phyloP scores from a whole-genome alignment of 2,888 invertebrate species.

The Colostygia pectinataria region DNA sequence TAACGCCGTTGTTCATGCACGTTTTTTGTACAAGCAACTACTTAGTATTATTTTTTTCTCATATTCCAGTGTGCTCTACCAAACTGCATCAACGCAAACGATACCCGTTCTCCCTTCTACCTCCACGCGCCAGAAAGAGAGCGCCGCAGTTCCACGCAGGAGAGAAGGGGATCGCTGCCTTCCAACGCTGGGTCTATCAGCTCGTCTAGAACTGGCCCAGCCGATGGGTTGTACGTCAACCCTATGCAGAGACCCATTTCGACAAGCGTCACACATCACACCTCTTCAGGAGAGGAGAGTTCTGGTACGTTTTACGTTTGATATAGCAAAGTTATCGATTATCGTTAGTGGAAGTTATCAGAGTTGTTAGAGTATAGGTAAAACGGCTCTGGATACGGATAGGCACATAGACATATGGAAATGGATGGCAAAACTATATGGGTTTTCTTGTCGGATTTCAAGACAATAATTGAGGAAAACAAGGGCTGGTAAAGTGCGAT shows the following conservation, averaged over 20 bases:
- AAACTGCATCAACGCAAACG: conserved; percentile 77
- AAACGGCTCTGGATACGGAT: too few relatives aligned
- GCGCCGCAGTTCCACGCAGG: conserved; percentile 55
- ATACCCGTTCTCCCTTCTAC: conserved; percentile 86
- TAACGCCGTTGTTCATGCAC: neutral
- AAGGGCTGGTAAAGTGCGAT: too few relatives aligned
- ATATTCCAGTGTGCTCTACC: conserved; percentile 79
- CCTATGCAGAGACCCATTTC: conserved; percentile 85
- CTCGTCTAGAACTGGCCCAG: conserved; percentile 78
- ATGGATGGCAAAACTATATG: too few relatives aligned
- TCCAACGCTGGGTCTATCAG: conserved; percentile 69
- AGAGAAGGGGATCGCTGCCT: conserved; percentile 67
- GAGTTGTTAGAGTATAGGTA: too few relatives aligned
- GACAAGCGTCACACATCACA: conserved; percentile 59
- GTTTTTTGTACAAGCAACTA: neutral
- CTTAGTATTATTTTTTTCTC: neutral
- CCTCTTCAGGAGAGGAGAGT: conserved; percentile 74
- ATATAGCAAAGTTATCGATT: too few relatives aligned
- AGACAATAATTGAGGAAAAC: too few relatives aligned
- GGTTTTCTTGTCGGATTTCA: too few relatives aligned
- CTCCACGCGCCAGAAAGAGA: conserved; percentile 86
- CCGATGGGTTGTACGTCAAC: conserved; percentile 92
- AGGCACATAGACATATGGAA: too few relatives aligned
- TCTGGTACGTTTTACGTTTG: conserved; percentile 54
- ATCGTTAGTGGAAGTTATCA: too few relatives aligned